Evolutionary conservation across 2,888 invertebrate species (phyloP), one percentile per base, ranked within the genome.

Genomic region (Temnothorax ravouxi): DNA sequence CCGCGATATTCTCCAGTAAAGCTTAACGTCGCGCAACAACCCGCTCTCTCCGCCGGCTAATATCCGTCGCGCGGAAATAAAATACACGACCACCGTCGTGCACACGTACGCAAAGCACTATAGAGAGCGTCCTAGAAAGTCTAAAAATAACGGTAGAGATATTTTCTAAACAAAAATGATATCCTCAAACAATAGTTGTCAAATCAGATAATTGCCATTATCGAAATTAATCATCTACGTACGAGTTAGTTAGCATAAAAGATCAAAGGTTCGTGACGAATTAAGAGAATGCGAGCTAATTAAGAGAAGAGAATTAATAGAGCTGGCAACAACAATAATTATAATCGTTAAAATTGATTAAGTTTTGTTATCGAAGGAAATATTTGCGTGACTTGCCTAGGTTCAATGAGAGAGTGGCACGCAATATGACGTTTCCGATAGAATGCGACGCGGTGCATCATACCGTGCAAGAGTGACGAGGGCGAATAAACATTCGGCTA

Each of bases 401-500:
- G 64, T 52, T 76, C 66, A 18, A 62, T 75, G 47, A 47, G 47
- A 47, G 44, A 21, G 21, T 21, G n/a, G 44, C 56, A 44, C 11
- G 44, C 44, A 34, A 59, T 79, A 69, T 56, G 69, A 79, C 56
- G 21, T 41, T 69, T 79, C 34, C 44, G 69, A 56, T 56, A 44
- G 77, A 47, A 79, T 56, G 69, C 67, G 25, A 54, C 41, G 50
- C 54, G 62, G 64, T 54, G 84, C 67, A 83, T 84, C 84, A 64
- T 82, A 52, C 79, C 59, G 62, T 69, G 71, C 71, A 47, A 52
- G 75, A 59, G 59, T 69, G 76, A 84, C 69, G 76, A 84, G 75
- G 76, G 61, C 69, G 86, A 75, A 85, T 86, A 86, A 86, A 86
- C 86, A 82, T 85, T 81, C 61, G 72, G 67, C 85, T 86, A 86